Evolutionary conservation across 2,888 invertebrate genomes (phyloP), one percentile per base, ranked within the genome.

Genomic region (Entomobrya proxima): DNA sequence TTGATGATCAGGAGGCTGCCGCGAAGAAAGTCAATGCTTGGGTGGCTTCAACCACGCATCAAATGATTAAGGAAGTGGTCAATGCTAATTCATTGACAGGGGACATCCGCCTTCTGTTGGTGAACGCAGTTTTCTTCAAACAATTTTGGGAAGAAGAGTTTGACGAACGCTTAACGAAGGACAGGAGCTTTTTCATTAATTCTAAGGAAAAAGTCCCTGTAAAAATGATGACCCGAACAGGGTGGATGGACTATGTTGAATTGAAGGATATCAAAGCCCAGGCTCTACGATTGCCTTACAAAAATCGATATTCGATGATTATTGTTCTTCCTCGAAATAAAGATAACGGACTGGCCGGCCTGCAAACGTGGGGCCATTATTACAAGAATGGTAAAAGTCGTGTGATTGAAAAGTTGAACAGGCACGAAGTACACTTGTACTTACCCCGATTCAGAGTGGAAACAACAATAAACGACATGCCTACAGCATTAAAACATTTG

Each of bases 21-120:
- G 93, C 93, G 0, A 91, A 92, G 7, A 91, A 91, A 0, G 97
- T 98, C 69, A 98, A 98, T 91, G 90, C 91, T 37, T 98, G 97
- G 96, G 72, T 72, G 0, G 44, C 18, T 11, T 11, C 24, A 3
- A 9, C 37, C 4, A 72, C 69, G 2, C 18, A 72, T 13, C 7
- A 18, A 1, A 72, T 44, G 15, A 72, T 72, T 18, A 18, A 72
- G 13, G 5, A 37, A 13, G 0, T 72, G 3, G 15, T 72, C 69
- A 44, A 44, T 9, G 2, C 40, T 6, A 24, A 2, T 27, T 5
- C 2, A 4, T 44, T 72, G 24, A 24, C 6, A 9, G 21, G 9
- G 11, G 2, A 9, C 15, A 44, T 44, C 40, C 21, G 44, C 1
- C 44, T 72, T 18, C 44, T 72, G 5, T 44, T 72, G 4, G 69